These are phyloP conservation scores for Melanophora roralis DNA, from an alignment of 2,888 invertebrate species.

Conservation along the genomic window DNA sequence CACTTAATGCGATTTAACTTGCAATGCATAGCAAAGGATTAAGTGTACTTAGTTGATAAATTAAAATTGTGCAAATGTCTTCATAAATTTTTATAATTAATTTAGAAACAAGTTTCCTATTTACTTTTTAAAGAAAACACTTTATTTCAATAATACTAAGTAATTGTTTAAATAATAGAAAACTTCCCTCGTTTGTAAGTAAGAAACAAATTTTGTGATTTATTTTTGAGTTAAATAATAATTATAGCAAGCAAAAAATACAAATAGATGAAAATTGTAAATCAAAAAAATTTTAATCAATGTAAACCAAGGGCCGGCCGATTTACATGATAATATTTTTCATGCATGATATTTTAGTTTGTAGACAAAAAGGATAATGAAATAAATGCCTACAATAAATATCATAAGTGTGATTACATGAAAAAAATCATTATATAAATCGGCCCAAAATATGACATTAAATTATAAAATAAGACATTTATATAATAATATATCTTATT, in stretches of 20 bases:
- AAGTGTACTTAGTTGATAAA: not conserved
- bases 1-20: too few relatives aligned
- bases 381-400: too few relatives aligned
- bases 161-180: constrained; percentile 16
- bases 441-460: constrained; percentile 41
- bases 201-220: constrained; percentile 36
- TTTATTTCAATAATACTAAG: constrained; percentile 3
- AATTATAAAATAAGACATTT: constrained; percentile 44
- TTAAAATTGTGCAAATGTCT: constrained; percentile 12
- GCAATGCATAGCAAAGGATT: too few relatives aligned
- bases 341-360: too few relatives aligned
- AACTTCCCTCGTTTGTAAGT: constrained; percentile 19
- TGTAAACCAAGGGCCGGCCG: too few relatives aligned
- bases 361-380: too few relatives aligned
- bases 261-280: constrained; percentile 41
- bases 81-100: not conserved
- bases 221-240: constrained; percentile 15
- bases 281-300: constrained; percentile 31
- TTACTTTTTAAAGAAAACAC: constrained; percentile 5
- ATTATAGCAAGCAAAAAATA: constrained; percentile 7
- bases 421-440: too few relatives aligned
- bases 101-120: not conserved
- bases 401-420: too few relatives aligned
- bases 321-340: too few relatives aligned
- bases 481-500: constrained; percentile 40